Base-by-base conservation (phyloP, 2,797 vertebrate species). In the Smutsia gigantea region DNA sequence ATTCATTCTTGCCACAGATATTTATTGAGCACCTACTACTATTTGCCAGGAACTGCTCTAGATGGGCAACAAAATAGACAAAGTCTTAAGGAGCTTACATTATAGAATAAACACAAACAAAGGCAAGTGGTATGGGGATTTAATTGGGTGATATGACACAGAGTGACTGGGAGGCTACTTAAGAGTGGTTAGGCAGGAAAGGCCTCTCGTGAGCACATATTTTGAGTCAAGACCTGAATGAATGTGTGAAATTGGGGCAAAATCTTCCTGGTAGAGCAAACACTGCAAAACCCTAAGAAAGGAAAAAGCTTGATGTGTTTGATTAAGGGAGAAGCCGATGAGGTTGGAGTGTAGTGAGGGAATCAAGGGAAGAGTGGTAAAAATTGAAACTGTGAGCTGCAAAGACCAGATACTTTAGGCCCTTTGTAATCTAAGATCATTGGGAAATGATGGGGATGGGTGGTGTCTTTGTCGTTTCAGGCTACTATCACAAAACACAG, bases 1-100 rank as follows among this genome's bases (percentile, higher is more conserved):
- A 42, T 71, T 93, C 14, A 9, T 95, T 94, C 23, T 90, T 93
- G 61, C 49, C 34, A 77, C 53, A 81, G 27, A 39, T 93, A 39
- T 74, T 86, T 82, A 51, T 8, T 51, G 61, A 84, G 27, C 3
- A 84, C 3, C 13, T 53, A 27, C 19, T 90, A 1, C 19, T 90
- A 1, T 87, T 49, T 94, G 51, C 25, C 42, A 78, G 64, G 63
- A 78, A 63, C 63, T 17, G 31, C 72, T 93, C 49, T 57, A 34
- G 23, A 69, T 55, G 39, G 72, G 29, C 34, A 85, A 94, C 13
- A 77, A 77, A 81, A 34, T 77, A 74, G 57, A 49, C 21, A 68
- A n/a, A 37, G 49, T 74, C 51, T 93, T 64, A 46, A 0, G 21
- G 46, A 72, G 11, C 37, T 87, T 94, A 49, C 25, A 51, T 59